Evolutionary conservation across 2,113 vertebrate genomes (phyloP).

Genomic region (Tichodroma muraria): DNA sequence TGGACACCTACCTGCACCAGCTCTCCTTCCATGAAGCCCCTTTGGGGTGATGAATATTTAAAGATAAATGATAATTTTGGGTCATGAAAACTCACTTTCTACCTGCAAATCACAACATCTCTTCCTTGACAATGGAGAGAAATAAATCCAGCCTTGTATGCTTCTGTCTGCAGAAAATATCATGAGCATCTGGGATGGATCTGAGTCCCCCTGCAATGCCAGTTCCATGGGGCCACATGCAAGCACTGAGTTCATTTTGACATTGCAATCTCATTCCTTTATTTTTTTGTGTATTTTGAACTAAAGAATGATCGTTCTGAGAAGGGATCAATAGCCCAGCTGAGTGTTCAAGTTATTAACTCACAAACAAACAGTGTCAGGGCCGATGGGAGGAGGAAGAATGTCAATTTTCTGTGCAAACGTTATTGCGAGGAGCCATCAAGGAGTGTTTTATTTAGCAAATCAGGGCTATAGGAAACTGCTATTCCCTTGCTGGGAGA

Average conservation of each 20-base stretch:
- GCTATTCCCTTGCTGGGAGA: not conserved
- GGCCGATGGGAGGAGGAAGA: slow-evolving; percentile 30
- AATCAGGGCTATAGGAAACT: not conserved
- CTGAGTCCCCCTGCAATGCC: not conserved
- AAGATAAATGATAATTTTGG: not conserved
- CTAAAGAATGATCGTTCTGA: not conserved
- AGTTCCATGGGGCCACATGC: not conserved
- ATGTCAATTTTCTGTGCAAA: slow-evolving; percentile 53
- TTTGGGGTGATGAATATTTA: not conserved
- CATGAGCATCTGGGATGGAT: not conserved
- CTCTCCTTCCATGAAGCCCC: not conserved
- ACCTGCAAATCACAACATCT: not conserved
- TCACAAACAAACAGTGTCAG: slow-evolving; percentile 31
- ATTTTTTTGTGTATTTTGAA: slow-evolving; percentile 4
- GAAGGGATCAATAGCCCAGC: slow-evolving; percentile 47
- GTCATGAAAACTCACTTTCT: not conserved
- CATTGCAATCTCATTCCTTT: not conserved
- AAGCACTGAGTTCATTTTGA: not conserved
- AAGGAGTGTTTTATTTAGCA: slow-evolving; percentile 47
- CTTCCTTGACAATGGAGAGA: not conserved
- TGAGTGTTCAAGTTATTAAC: slow-evolving; percentile 48
- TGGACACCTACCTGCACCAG: fast-evolving
- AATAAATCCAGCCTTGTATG: fast-evolving
- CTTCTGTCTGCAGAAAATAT: not conserved
- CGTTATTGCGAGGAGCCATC: slow-evolving; percentile 20